These are phyloP conservation scores for Karalla daura DNA, from an alignment of 2,797 vertebrate genomes.

Conservation along the genomic window DNA sequence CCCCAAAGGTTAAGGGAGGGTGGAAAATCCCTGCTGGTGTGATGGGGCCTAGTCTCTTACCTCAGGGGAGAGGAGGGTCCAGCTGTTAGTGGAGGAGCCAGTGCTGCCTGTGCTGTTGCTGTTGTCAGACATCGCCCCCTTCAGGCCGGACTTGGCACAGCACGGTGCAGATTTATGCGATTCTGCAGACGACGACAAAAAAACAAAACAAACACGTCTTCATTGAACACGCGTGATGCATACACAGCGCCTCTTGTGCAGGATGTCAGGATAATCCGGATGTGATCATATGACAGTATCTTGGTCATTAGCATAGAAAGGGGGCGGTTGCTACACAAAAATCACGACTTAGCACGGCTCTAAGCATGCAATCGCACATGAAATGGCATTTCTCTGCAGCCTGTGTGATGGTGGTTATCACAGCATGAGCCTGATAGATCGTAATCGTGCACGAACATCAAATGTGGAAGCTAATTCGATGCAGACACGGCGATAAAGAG, in stretches of 20 bases:
- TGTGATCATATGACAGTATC: not conserved
- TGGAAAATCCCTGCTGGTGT: slow-evolving; percentile 11
- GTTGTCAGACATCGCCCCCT: slow-evolving; percentile 88
- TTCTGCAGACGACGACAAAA: slow-evolving; percentile 74
- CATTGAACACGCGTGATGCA: slow-evolving; percentile 14
- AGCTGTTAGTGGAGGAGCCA: slow-evolving; percentile 87
- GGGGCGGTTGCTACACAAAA: not conserved
- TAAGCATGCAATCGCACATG: not conserved
- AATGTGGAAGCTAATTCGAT: slow-evolving; percentile 5
- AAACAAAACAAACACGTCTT: slow-evolving; percentile 65
- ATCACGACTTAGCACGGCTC: not conserved
- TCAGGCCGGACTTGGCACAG: slow-evolving; percentile 70
- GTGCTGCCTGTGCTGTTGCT: slow-evolving; percentile 81
- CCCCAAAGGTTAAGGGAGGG: too few species aligned
- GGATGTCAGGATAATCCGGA: not conserved
- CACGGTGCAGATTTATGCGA: slow-evolving; percentile 48
- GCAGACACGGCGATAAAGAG: slow-evolving; percentile 34
- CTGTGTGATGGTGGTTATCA: not conserved
- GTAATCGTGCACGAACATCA: not conserved
- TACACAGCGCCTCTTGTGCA: not conserved
- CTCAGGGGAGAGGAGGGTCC: slow-evolving; percentile 90
- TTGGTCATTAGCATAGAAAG: not conserved
- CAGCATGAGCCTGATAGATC: not conserved
- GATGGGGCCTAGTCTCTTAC: slow-evolving; percentile 77
- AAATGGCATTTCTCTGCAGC: not conserved